Percentiles rank a stretch among this genome's conserved stretches.
Evolutionary conservation across 2,797 vertebrate genomes (phyloP).

Genomic region (Helicolenus hilgendorfi): DNA sequence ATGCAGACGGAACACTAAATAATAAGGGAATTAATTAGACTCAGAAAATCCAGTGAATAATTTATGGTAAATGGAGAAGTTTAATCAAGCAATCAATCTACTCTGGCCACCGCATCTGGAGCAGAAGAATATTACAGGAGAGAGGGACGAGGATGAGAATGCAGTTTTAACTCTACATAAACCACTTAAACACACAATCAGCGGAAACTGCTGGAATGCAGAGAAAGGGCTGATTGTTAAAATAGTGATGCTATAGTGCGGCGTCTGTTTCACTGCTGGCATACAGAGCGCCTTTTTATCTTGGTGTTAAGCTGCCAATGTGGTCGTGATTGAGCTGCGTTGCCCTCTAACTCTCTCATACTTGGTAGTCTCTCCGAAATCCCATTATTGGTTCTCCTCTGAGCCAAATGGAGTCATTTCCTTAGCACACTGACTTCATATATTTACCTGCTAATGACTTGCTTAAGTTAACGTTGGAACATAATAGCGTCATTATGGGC

Average conservation of each 20-base stretch:
- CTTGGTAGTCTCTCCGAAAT: slow-evolving; percentile 37
- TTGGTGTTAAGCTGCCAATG: slow-evolving; percentile 16
- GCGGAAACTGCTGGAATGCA: slow-evolving; percentile 29
- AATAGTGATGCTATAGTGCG: slow-evolving; percentile 29
- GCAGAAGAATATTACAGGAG: slow-evolving; percentile 37
- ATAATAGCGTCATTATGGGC: slow-evolving; percentile 84
- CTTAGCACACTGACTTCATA: slow-evolving; percentile 69
- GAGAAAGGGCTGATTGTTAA: slow-evolving; percentile 37
- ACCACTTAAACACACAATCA: slow-evolving; percentile 31
- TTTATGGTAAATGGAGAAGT: slow-evolving; percentile 71
- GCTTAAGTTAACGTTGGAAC: slow-evolving; percentile 80
- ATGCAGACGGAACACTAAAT: slow-evolving; percentile 66
- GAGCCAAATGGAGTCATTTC: slow-evolving; percentile 72
- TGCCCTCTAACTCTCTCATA: slow-evolving; percentile 18
- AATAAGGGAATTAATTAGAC: slow-evolving; percentile 77
- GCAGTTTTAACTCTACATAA: slow-evolving; percentile 14
- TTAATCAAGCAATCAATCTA: slow-evolving; percentile 75
- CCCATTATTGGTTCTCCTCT: slow-evolving; percentile 59
- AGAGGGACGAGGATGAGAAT: slow-evolving; percentile 1
- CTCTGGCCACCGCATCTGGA: slow-evolving; percentile 44
- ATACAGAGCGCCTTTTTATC: slow-evolving; percentile 27
- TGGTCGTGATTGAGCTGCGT: slow-evolving; percentile 47
- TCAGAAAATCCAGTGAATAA: slow-evolving; percentile 72
- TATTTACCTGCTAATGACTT: slow-evolving; percentile 82
- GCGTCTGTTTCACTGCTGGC: slow-evolving; percentile 34